phyloP scores from a whole-genome alignment of 2,113 vertebrate species.

The Passerina amoena region DNA sequence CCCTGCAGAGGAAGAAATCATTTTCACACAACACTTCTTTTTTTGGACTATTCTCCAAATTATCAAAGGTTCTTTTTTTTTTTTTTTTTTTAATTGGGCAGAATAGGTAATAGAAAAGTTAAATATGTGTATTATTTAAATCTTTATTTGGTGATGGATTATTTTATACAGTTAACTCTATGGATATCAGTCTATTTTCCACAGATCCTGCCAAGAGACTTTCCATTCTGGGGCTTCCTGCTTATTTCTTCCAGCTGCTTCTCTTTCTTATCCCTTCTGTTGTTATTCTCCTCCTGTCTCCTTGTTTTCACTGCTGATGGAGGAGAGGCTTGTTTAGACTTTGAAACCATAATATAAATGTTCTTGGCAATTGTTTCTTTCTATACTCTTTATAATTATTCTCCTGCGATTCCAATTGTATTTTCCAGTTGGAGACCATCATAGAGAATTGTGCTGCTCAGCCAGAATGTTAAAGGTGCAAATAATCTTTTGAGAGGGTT shows the following conservation, averaged over 20 bases:
- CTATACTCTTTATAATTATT: constrained; percentile 42
- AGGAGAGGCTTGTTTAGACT: constrained; percentile 3
- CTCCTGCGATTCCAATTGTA: not conserved
- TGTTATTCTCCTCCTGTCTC: constrained; percentile 59
- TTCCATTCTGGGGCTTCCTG: constrained; percentile 59
- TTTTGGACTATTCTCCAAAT: not conserved
- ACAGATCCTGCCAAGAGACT: constrained; percentile 54
- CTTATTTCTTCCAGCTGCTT: constrained; percentile 71
- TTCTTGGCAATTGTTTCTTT: constrained; percentile 54
- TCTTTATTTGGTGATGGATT: constrained; percentile 9
- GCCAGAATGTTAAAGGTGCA: not conserved
- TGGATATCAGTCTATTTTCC: constrained; percentile 52
- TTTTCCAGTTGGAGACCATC: constrained; percentile 6
- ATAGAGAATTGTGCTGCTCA: not conserved
- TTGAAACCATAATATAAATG: constrained; percentile 47
- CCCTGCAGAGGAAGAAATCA: not conserved
- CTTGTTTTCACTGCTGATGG: constrained; percentile 44
- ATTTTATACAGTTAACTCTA: constrained; percentile 24
- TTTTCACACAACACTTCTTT: not conserved
- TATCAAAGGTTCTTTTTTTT: not conserved
- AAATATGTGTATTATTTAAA: not conserved
- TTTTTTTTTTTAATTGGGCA: not conserved
- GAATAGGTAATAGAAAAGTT: not conserved
- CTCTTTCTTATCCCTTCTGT: constrained; percentile 60
- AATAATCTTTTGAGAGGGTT: not conserved